Conservation (phyloP, 2,113 vertebrate genomes). For the Aphyosemion australe region DNA sequence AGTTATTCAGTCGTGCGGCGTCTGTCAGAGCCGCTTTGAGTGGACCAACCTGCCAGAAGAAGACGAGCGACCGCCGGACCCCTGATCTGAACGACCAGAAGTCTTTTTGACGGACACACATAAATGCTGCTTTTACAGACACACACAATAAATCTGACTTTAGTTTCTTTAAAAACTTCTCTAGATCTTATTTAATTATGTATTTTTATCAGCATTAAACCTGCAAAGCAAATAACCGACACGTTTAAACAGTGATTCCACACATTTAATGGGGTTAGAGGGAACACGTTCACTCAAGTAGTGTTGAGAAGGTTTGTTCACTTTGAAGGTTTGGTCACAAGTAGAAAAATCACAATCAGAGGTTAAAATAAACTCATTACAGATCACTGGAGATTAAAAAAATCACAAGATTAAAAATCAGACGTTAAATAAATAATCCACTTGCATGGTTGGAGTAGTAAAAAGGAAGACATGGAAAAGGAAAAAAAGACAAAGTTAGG, state of each 20-base stretch:
- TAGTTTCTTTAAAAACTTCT: too few relatives aligned
- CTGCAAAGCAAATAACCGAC: conserved; percentile 1
- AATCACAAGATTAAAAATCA: conserved; percentile 40
- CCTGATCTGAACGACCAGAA: not conserved
- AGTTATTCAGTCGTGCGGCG: conserved; percentile 22
- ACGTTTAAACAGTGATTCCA: conserved; percentile 5
- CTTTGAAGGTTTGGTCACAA: conserved; percentile 9
- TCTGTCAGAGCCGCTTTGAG: conserved; percentile 11
- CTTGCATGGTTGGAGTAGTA: conserved; percentile 58
- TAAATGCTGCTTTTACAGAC: too few relatives aligned
- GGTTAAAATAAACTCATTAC: conserved; percentile 7
- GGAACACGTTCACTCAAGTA: conserved; percentile 1
- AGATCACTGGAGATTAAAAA: conserved; percentile 28
- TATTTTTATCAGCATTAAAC: too few relatives aligned
- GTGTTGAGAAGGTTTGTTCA: conserved; percentile 29
- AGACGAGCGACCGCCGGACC: not conserved
- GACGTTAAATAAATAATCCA: conserved; percentile 77
- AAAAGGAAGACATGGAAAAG: conserved; percentile 51
- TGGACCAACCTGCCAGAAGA: conserved; percentile 49
- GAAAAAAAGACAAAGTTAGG: conserved; percentile 18
- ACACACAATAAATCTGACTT: too few relatives aligned
- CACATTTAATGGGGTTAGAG: conserved; percentile 40
- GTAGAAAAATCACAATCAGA: conserved; percentile 41
- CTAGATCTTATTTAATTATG: too few relatives aligned
- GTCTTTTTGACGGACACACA: too few relatives aligned